Evolutionary conservation across 1,140 invertebrate genomes (phyloP).

Genomic region (Phocides pigmalion): DNA sequence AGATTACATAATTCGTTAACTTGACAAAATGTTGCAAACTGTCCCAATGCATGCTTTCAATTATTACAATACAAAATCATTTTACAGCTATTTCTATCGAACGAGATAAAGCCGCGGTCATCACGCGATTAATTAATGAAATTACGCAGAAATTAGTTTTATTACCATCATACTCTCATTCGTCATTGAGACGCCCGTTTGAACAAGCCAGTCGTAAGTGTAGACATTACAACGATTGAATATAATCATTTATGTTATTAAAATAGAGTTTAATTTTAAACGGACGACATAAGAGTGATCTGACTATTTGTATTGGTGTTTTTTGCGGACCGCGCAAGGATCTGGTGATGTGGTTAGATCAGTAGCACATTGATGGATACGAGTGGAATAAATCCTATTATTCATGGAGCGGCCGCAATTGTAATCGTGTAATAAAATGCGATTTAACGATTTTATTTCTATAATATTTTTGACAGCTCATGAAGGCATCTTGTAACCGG

Average conservation of each 20-base stretch:
- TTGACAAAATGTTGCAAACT: no score
- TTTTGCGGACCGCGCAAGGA: background rate
- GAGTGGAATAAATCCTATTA: background rate
- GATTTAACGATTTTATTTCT: no score
- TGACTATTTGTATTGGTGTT: background rate
- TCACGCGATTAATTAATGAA: background rate
- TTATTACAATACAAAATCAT: background rate
- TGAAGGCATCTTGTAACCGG: no score
- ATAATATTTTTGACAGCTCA: no score
- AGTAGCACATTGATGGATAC: background rate
- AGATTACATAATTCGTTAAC: no score
- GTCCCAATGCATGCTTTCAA: background rate
- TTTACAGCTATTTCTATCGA: background rate
- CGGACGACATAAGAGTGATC: background rate
- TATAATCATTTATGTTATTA: background rate
- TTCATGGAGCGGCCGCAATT: background rate
- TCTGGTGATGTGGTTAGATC: background rate
- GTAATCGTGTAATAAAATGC: background rate
- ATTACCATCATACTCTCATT: background rate
- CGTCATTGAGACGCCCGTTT: background rate
- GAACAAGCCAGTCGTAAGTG: background rate
- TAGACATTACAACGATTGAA: background rate
- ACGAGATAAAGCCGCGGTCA: background rate
- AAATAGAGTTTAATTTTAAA: slow-evolving; percentile 1
- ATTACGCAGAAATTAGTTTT: slow-evolving; percentile 3